Conservation (phyloP, 2,797 vertebrate species). For the Chiloscyllium punctatum region DNA sequence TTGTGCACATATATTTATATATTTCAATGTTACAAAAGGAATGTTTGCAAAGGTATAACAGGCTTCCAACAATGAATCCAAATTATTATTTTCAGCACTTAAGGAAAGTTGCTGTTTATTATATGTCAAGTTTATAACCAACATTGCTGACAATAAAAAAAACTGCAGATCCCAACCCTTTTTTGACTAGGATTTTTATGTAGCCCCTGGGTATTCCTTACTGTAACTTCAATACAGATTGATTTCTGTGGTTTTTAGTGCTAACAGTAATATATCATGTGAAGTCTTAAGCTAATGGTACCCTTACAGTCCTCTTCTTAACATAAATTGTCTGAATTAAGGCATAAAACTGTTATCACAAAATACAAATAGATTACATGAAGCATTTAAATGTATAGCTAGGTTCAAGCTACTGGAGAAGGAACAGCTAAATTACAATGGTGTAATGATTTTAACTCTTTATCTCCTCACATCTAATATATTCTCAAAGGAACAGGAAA, state of each 20-base stretch:
- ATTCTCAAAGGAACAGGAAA: background rate
- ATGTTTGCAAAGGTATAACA: background rate
- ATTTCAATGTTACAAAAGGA: slow-evolving; percentile 24
- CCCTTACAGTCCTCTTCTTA: slow-evolving; percentile 27
- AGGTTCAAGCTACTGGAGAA: background rate
- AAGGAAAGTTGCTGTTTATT: slow-evolving; percentile 32
- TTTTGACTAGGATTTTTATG: slow-evolving; percentile 34
- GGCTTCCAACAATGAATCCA: slow-evolving; percentile 23
- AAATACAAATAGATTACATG: slow-evolving; percentile 36
- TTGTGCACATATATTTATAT: background rate
- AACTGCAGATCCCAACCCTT: slow-evolving; percentile 32
- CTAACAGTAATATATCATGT: slow-evolving; percentile 22
- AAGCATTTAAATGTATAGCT: slow-evolving; percentile 29
- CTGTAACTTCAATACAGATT: slow-evolving; percentile 36
- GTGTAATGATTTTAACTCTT: slow-evolving; percentile 17
- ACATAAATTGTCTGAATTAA: slow-evolving; percentile 38
- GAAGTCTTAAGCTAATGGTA: slow-evolving; percentile 34
- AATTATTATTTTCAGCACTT: slow-evolving; percentile 33
- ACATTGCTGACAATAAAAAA: slow-evolving; percentile 8
- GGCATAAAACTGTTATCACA: slow-evolving; percentile 37
- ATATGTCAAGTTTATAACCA: slow-evolving; percentile 33
- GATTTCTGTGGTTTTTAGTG: slow-evolving; percentile 36
- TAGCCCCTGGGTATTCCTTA: slow-evolving; percentile 36
- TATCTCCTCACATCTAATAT: background rate
- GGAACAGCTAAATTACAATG: background rate